phyloP scores from a whole-genome alignment of 2,888 invertebrate genomes.

The Dascillus cervinus region DNA sequence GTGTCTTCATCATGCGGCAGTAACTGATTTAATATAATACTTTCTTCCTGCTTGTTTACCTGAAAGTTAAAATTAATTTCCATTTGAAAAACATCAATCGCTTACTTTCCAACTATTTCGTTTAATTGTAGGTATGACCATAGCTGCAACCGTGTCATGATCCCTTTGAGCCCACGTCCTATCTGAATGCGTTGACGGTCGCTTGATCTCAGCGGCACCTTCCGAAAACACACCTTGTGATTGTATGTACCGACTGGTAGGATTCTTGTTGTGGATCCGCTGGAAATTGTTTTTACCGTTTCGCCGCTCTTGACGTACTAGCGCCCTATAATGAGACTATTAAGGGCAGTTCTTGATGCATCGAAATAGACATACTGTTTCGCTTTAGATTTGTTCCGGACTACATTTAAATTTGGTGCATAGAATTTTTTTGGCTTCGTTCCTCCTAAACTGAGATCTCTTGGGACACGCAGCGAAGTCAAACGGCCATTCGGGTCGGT shows the following conservation, averaged over 20 bases:
- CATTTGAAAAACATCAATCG: constrained; percentile 1
- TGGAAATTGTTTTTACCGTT: constrained; percentile 10
- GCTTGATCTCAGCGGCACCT: constrained; percentile 25
- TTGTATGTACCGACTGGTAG: constrained; percentile 20
- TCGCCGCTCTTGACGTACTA: neutral
- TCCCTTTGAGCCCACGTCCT: constrained; percentile 11
- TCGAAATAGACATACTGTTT: neutral
- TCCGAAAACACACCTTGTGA: constrained; percentile 36
- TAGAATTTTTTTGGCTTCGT: constrained; percentile 34
- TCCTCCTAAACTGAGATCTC: constrained; percentile 36
- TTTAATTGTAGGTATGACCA: constrained; percentile 15
- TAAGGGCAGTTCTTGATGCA: neutral
- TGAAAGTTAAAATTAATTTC: constrained; percentile 12
- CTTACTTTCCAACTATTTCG: constrained; percentile 26
- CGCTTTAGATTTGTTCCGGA: constrained; percentile 29
- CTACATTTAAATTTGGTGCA: constrained; percentile 36
- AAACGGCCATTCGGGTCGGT: constrained; percentile 28
- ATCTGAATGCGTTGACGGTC: constrained; percentile 19
- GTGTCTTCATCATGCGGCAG: constrained; percentile 24
- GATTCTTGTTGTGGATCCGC: neutral
- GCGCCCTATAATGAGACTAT: neutral
- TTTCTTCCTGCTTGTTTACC: constrained; percentile 30
- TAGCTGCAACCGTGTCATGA: constrained; percentile 18
- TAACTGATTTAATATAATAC: constrained; percentile 23
- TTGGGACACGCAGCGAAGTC: constrained; percentile 30